Evolutionary conservation across 2,113 vertebrate species (phyloP), one percentile per base, ranked within the genome.

Genomic region (Bufo gargarizans): DNA sequence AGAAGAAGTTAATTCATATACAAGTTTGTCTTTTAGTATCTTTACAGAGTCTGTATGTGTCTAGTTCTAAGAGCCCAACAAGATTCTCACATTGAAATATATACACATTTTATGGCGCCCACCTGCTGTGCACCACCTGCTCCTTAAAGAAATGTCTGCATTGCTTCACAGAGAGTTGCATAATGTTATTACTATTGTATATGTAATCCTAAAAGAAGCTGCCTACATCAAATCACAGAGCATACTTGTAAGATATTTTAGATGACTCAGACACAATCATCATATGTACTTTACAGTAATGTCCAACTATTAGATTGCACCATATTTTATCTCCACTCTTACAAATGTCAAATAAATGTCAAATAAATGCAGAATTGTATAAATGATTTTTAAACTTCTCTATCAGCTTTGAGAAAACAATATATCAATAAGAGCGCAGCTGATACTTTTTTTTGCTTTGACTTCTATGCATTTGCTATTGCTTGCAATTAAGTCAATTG

Each of bases 71-170:
- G 78, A 20, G 72, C 65, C 19, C 86, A 82, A 76, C 47, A 74
- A 49, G 71, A 88, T 82, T 47, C 22, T 74, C 58, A 74, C 19
- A 50, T n/a, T 56, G 67, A 82, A 88, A 82, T 45, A 61, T 74
- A n/a, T 82, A 74, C 79, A 59, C 50, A 50, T 82, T 82, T 76
- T 82, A 82, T 81, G 45, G 79, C 50, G 76, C 45, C 67, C 55
- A 49, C 86, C 77, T 88, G 79, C 86, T 88, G 86, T 88, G 78
- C 56, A 82, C 86, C 86, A 88, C 86, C 86, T 88, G 86, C 56
- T 88, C 86, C 71, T 58, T 61, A 88, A 22, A 74, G 59, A 82
- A 82, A 43, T 69, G 56, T 82, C 78, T 87, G 77, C 65, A 59
- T 72, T 55, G 12, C 77, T 72, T 79, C 74, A 79, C 33, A 16